phyloP scores from a whole-genome alignment of 2,113 vertebrate genomes.

The Colossoma macropomum region DNA sequence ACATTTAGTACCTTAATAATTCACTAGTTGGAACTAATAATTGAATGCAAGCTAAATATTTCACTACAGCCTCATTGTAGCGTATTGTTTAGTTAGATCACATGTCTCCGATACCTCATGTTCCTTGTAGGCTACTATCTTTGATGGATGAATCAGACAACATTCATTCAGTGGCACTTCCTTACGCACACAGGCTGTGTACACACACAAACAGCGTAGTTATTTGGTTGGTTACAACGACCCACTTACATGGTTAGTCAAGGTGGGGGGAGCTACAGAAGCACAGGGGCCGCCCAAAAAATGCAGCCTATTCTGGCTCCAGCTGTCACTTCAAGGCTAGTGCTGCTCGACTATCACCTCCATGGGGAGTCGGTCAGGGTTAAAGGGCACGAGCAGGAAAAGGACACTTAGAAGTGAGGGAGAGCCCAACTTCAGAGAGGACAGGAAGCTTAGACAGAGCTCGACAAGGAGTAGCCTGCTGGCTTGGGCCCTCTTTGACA shows the following conservation, averaged over 20 bases:
- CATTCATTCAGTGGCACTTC: constrained; percentile 11
- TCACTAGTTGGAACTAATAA: too few species aligned
- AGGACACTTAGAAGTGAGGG: neutral
- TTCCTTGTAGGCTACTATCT: constrained; percentile 45
- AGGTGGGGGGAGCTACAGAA: neutral
- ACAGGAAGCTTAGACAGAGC: neutral
- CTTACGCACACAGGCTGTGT: constrained; percentile 32
- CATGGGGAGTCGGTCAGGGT: constrained; percentile 28
- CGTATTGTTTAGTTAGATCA: neutral
- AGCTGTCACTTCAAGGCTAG: constrained; percentile 73
- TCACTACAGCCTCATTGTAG: neutral
- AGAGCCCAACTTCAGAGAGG: neutral
- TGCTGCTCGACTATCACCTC: constrained; percentile 52
- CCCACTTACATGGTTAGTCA: constrained; percentile 3
- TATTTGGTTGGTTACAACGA: constrained; percentile 21
- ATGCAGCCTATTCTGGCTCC: constrained; percentile 71
- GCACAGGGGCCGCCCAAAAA: constrained; percentile 62
- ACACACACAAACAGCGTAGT: neutral
- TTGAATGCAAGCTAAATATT: too few species aligned
- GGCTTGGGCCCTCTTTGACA: neutral
- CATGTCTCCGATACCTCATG: neutral
- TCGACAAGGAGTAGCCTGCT: neutral
- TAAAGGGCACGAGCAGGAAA: constrained; percentile 29
- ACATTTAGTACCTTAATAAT: too few species aligned
- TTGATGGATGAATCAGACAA: constrained; percentile 44